A percentile compares a stretch with the other conserved stretches of the same genome.
Evolutionary conservation across 2,888 invertebrate genomes (phyloP).

Genomic region (Leptura quadrifasciata): DNA sequence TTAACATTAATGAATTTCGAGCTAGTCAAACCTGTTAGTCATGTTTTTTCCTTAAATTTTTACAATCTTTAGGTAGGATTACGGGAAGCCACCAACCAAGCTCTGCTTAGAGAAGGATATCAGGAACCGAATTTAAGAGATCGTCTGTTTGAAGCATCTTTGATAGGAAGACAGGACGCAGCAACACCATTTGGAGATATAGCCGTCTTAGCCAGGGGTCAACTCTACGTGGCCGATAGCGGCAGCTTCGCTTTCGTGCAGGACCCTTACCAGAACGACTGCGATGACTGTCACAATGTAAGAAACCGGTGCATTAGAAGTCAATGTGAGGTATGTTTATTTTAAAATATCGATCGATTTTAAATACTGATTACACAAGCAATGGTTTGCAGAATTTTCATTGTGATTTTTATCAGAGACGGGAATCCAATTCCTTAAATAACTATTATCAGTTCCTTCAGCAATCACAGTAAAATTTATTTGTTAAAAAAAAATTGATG

Average conservation of each 20-base stretch:
- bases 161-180: slow-evolving; percentile 68
- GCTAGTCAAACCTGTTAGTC: no score
- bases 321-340: slow-evolving; percentile 49
- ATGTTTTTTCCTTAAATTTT: not conserved
- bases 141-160: slow-evolving; percentile 60
- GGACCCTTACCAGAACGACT: slow-evolving; percentile 72
- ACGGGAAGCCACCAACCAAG: slow-evolving; percentile 81
- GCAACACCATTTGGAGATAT: slow-evolving; percentile 79
- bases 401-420: no score
- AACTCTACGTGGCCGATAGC: slow-evolving; percentile 75
- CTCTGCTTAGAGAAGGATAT: slow-evolving; percentile 78
- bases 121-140: slow-evolving; percentile 74
- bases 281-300: slow-evolving; percentile 73
- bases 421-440: no score
- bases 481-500: no score
- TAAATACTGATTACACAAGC: no score
- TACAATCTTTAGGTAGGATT: slow-evolving; percentile 72
- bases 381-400: no score
- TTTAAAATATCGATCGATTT: not conserved
- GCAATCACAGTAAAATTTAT: no score
- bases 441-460: no score
- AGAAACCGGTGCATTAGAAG: slow-evolving; percentile 51
- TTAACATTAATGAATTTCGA: no score
- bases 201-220: slow-evolving; percentile 80
- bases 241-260: slow-evolving; percentile 76